Conservation (phyloP, 2,888 invertebrate genomes). For the Coelopa pilipes region DNA sequence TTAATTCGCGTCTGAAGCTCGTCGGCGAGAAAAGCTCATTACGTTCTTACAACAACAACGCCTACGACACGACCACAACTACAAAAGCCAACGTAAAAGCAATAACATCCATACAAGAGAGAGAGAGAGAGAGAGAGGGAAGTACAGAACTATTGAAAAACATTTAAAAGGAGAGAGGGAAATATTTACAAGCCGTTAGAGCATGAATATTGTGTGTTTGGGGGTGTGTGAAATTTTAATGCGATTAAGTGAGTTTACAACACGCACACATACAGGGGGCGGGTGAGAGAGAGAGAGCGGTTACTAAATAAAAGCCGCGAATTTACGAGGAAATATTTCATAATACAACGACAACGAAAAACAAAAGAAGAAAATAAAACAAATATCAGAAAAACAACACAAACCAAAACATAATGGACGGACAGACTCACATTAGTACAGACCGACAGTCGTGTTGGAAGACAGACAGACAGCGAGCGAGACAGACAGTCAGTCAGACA, state of each 20-base stretch:
- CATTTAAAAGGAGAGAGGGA: not conserved
- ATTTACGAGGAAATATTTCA: not conserved
- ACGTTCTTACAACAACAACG: not conserved
- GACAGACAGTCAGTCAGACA: too few relatives aligned
- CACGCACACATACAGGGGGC: conserved; percentile 1
- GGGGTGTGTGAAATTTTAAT: conserved; percentile 25
- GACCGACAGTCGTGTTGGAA: too few relatives aligned
- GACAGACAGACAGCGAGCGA: too few relatives aligned
- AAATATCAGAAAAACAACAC: not conserved
- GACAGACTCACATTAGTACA: too few relatives aligned
- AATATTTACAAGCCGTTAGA: not conserved
- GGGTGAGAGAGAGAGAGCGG: not conserved
- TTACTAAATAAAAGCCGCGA: too few relatives aligned
- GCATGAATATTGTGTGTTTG: too few relatives aligned
- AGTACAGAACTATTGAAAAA: conserved; percentile 1
- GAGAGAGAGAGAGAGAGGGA: not conserved
- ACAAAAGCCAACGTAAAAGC: conserved; percentile 3
- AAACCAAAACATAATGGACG: too few relatives aligned
- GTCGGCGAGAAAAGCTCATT: conserved; percentile 27
- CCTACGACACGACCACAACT: not conserved
- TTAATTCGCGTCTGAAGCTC: conserved; percentile 15
- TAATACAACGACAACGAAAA: not conserved
- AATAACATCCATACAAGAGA: not conserved
- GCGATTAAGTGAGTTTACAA: conserved; percentile 26
- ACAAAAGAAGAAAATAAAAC: not conserved